These are phyloP conservation scores for Scyliorhinus canicula DNA, from an alignment of 2,797 vertebrate genomes.

Conservation along the genomic window DNA sequence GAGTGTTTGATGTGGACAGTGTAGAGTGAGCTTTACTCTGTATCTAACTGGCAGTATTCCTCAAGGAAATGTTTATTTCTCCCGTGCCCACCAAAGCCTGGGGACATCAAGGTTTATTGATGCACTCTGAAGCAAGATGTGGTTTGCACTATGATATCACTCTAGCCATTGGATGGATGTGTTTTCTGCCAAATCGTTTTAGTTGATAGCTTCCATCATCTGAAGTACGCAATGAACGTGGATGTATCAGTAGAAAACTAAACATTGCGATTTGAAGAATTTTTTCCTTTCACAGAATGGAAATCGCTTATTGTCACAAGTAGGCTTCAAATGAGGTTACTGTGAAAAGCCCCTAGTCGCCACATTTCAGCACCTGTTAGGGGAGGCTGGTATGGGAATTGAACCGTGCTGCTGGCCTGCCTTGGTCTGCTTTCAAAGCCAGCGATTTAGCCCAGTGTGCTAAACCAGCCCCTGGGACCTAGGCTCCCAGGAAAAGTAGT, in stretches of 20 bases:
- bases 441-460: too few relatives aligned
- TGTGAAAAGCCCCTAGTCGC: too few relatives aligned
- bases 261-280: not conserved
- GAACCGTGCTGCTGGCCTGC: too few relatives aligned
- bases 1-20: not conserved
- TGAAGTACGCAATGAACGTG: not conserved
- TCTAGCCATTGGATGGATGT: not conserved
- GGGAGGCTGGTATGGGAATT: too few relatives aligned
- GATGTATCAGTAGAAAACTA: not conserved
- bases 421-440: too few relatives aligned
- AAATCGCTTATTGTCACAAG: too few relatives aligned
- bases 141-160: not conserved
- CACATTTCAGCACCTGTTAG: too few relatives aligned
- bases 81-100: not conserved
- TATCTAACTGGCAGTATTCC: not conserved
- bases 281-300: not conserved
- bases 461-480: too few relatives aligned
- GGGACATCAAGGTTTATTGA: not conserved
- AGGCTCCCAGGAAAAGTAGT: not conserved
- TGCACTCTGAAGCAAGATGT: not conserved
- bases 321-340: too few relatives aligned
- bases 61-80: not conserved
- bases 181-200: not conserved
- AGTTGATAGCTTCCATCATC: not conserved
- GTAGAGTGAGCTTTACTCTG: not conserved